Base-by-base conservation (phyloP, 2,113 vertebrate species). In the Eptesicus fuscus region DNA sequence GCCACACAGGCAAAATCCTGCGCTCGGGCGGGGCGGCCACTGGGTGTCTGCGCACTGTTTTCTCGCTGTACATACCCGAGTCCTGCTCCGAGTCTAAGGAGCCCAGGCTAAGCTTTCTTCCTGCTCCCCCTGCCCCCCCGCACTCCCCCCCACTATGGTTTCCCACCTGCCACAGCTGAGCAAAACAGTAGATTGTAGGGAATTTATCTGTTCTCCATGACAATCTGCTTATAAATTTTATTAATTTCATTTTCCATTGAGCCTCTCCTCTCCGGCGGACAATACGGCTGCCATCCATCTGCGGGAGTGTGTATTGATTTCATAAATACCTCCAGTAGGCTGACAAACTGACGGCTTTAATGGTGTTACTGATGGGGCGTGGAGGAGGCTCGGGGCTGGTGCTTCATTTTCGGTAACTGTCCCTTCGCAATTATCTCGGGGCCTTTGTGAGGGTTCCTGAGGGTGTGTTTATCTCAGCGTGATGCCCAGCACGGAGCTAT, bases 191-290 rank as follows among this genome's bases (percentile, higher is more conserved):
- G 78, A 96, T 78, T 18, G 37, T 2, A 96, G 77, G 93, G 98
- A 97, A 98, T 98, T 92, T 47, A 96, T 97, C 88, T 96, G 91
- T 97, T 97, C 96, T 95, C 96, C 91, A 70, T 71, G 85, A 97
- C 97, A 97, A 97, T 97, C 98, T 97, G 98, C 98, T 98, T 96
- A 92, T 97, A 98, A 97, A 98, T 98, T 98, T 97, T 96, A 98
- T 99, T 98, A 97, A 98, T 98, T 99, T 98, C 97, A 98, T 98
- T 99, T 98, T 98, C 97, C 97, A 94, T 88, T 97, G 97, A 98
- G 98, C 86, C 90, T 97, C 87, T 97, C 97, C 98, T 91, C 91
- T 97, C 98, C 28, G 69, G 97, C 94, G 98, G 97, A 97, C 97
- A 98, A 93, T 79, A 77, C 96, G 70, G 69, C 93, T 88, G 93